phyloP scores from a whole-genome alignment of 2,888 invertebrate species.

The Lasius fuliginosus region DNA sequence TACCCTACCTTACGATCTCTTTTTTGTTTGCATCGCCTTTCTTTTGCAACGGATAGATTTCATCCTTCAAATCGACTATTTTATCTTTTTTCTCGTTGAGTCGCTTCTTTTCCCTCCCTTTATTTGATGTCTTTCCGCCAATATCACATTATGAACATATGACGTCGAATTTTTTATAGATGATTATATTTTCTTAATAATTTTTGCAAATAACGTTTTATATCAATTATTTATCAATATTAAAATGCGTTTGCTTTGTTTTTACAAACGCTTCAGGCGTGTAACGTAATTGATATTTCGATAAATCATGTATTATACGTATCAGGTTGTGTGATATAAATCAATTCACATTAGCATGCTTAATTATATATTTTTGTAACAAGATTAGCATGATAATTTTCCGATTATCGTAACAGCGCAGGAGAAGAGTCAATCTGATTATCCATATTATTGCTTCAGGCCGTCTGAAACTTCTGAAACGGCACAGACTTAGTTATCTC shows the following conservation, averaged over 20 bases:
- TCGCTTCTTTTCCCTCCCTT: neutral
- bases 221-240: neutral
- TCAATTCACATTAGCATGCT: neutral
- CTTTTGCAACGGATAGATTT: neutral
- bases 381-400: neutral
- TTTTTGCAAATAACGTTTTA: neutral
- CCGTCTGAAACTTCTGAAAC: constrained; percentile 44
- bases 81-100: neutral
- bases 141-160: neutral
- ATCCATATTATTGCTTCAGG: constrained; percentile 48
- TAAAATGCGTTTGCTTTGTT: neutral
- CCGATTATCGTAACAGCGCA: constrained; percentile 19
- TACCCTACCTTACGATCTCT: neutral
- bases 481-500: constrained; percentile 59
- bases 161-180: neutral
- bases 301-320: neutral
- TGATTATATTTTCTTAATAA: neutral
- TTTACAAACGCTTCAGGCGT: neutral
- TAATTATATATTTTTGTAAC: neutral
- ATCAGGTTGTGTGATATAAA: neutral
- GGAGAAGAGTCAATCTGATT: constrained; percentile 56
- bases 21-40: neutral
- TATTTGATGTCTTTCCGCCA: neutral
- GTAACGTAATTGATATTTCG: neutral
- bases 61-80: neutral